Evolutionary conservation across 2,888 invertebrate species (phyloP).

Genomic region (Galerucella pusilla): DNA sequence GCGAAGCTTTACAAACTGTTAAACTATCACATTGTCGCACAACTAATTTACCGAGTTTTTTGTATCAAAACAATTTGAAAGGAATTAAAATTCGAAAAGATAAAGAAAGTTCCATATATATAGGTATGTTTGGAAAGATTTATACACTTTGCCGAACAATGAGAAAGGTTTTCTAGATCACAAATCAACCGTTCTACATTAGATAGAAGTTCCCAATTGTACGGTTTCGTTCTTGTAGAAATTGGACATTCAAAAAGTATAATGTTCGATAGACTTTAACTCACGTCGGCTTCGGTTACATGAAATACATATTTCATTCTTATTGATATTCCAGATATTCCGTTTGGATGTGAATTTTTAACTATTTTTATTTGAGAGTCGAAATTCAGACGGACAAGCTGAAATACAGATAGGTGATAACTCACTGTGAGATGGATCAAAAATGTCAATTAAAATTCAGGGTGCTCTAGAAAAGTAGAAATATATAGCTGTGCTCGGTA

Average conservation of each 20-base stretch:
- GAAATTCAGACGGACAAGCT: no score
- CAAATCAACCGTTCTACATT: neutral
- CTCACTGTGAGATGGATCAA: no score
- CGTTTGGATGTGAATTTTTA: neutral
- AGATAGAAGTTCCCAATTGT: neutral
- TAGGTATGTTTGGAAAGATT: neutral
- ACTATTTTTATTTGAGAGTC: neutral
- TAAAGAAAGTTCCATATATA: neutral
- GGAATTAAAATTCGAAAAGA: neutral
- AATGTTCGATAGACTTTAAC: neutral
- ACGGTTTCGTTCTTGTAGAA: neutral
- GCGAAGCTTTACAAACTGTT: neutral
- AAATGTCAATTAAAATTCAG: no score
- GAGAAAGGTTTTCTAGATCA: neutral
- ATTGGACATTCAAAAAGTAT: neutral
- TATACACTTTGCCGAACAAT: neutral
- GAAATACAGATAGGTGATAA: no score
- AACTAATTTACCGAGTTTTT: no score
- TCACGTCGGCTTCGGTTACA: neutral
- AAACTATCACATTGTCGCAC: neutral
- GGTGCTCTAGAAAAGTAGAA: no score
- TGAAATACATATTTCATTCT: neutral
- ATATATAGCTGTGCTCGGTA: no score
- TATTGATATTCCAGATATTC: neutral
- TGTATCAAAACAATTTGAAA: no score